Evolutionary conservation across 2,113 vertebrate species (phyloP).

Genomic region (Rhinolophus sinicus): DNA sequence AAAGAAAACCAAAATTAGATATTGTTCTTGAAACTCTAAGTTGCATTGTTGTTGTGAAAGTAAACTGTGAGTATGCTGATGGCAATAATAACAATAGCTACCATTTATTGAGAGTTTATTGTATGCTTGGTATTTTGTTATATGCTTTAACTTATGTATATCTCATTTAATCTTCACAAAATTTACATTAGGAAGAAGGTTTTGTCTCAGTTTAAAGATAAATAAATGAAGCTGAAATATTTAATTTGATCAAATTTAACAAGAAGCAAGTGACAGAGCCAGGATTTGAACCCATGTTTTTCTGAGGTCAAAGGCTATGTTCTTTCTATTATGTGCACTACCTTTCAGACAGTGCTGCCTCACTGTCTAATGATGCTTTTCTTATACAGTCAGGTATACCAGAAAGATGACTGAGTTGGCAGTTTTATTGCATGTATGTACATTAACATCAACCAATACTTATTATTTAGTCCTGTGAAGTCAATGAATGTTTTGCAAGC

Average conservation of each 20-base stretch:
- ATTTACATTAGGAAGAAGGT: background rate
- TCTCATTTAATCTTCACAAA: background rate
- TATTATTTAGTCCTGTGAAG: conserved; percentile 66
- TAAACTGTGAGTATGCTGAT: background rate
- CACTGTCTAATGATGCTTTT: conserved; percentile 25
- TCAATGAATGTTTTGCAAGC: conserved; percentile 71
- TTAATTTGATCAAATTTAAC: background rate
- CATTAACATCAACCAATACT: conserved; percentile 74
- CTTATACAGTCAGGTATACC: conserved; percentile 9
- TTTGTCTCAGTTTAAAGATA: background rate
- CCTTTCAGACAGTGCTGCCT: conserved; percentile 36
- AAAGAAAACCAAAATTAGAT: conserved; percentile 13
- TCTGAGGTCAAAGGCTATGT: background rate
- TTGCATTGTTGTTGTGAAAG: background rate
- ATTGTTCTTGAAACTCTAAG: background rate
- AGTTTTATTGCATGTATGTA: conserved; percentile 73
- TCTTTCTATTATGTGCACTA: background rate
- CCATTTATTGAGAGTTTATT: background rate
- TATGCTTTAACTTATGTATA: background rate
- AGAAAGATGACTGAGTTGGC: conserved; percentile 60
- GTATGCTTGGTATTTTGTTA: background rate
- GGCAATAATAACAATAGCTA: background rate
- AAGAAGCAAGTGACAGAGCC: background rate
- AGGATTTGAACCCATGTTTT: conserved; percentile 21
- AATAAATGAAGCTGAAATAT: background rate